These are phyloP conservation scores for Petrophora chlorosata DNA, from an alignment of 2,888 invertebrate genomes.

Conservation along the genomic window DNA sequence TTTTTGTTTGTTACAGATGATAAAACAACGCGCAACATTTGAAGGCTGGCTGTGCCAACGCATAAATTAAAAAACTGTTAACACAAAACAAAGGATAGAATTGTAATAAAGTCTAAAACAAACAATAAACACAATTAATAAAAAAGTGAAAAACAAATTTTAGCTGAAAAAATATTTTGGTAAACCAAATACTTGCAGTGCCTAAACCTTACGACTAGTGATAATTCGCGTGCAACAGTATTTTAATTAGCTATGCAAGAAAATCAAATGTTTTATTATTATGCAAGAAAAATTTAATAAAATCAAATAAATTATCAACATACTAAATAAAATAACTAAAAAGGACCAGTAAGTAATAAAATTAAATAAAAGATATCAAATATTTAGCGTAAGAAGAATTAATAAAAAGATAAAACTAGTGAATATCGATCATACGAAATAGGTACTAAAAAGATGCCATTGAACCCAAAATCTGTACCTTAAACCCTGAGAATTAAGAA, in stretches of 20 bases:
- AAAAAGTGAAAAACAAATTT: background rate
- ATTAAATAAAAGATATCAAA: no score
- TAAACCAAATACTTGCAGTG: background rate
- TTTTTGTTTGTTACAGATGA: conserved; percentile 45
- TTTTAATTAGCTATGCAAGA: no score
- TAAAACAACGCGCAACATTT: conserved; percentile 23
- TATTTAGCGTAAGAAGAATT: no score
- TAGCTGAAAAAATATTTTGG: background rate
- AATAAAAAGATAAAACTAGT: no score
- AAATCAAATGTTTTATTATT: no score
- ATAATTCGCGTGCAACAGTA: background rate
- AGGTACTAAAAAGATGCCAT: background rate
- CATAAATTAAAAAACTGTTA: conserved; percentile 17
- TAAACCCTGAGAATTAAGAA: conserved; percentile 19
- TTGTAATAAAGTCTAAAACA: background rate
- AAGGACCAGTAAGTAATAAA: no score
- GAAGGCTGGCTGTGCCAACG: conserved; percentile 29
- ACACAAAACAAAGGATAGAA: background rate
- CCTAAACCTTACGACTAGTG: background rate
- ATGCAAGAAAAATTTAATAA: no score
- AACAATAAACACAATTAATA: background rate
- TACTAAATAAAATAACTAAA: no score
- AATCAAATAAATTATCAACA: no score
- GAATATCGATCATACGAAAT: no score
- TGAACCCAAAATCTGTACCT: conserved; percentile 5